These are phyloP conservation scores for Sphaeramia orbicularis DNA, from an alignment of 2,797 vertebrate species.

Conservation along the genomic window DNA sequence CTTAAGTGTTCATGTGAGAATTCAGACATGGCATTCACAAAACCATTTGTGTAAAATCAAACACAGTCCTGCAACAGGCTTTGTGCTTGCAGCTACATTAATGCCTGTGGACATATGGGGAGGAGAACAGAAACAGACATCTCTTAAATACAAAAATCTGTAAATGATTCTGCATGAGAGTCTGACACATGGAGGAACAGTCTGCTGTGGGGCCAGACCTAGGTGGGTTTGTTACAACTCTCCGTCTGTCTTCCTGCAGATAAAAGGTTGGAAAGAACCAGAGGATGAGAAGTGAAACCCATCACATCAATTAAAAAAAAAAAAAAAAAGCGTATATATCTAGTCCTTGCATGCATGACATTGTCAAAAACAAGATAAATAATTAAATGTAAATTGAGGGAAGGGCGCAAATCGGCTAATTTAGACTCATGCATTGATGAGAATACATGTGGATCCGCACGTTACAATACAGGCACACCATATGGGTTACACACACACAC, in stretches of 20 bases:
- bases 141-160: constrained; percentile 68
- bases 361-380: constrained; percentile 70
- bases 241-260: constrained; percentile 70
- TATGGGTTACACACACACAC: constrained; percentile 34
- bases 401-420: constrained; percentile 27
- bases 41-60: constrained; percentile 12
- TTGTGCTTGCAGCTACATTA: constrained; percentile 37
- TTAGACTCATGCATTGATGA: constrained; percentile 2
- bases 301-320: constrained; percentile 50
- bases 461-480: constrained; percentile 8
- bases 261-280: constrained; percentile 56
- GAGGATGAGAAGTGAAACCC: constrained; percentile 65
- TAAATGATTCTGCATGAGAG: constrained; percentile 65
- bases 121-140: constrained; percentile 68
- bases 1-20: constrained; percentile 13
- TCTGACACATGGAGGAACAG: constrained; percentile 77
- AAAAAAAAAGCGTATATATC: constrained; percentile 34
- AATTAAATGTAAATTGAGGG: constrained; percentile 73
- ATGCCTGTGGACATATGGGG: constrained; percentile 56
- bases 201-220: constrained; percentile 69
- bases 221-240: constrained; percentile 72
- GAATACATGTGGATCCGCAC: not conserved
- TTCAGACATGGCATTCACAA: not conserved
- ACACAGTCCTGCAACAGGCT: constrained; percentile 1
- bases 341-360: constrained; percentile 69